phyloP scores from a whole-genome alignment of 2,888 invertebrate species.

The Chymomyza caudatula region DNA sequence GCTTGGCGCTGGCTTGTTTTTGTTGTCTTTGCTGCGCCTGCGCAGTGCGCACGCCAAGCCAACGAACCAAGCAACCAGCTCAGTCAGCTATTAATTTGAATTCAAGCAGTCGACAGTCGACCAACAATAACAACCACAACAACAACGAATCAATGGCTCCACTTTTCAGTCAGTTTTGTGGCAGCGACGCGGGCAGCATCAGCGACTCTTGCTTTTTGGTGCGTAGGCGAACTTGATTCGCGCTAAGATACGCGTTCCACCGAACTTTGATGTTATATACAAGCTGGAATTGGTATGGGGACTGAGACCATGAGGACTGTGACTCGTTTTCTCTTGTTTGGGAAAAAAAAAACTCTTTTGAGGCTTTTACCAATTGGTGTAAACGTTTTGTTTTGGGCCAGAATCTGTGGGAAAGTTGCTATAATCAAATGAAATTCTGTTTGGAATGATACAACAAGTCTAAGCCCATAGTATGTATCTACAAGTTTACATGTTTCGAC shows the following conservation, averaged over 20 bases:
- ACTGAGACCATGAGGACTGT: slow-evolving; percentile 29
- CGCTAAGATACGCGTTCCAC: slow-evolving; percentile 70
- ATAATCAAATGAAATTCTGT: slow-evolving; percentile 69
- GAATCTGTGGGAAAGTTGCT: slow-evolving; percentile 69
- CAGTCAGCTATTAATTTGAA: slow-evolving; percentile 73
- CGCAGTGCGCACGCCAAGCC: slow-evolving; percentile 22
- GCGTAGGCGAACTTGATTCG: slow-evolving; percentile 71
- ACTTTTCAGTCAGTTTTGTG: slow-evolving; percentile 46
- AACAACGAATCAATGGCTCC: slow-evolving; percentile 55
- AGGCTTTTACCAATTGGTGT: slow-evolving; percentile 50
- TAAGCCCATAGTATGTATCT: slow-evolving; percentile 47
- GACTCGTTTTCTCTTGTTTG: not conserved
- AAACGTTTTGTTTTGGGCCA: slow-evolving; percentile 63
- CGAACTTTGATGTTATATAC: slow-evolving; percentile 64
- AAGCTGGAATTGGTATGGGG: not conserved
- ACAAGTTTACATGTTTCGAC: slow-evolving; percentile 29
- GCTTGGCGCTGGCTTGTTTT: slow-evolving; percentile 39
- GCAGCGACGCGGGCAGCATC: not conserved
- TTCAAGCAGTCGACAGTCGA: slow-evolving; percentile 68
- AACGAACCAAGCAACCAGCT: slow-evolving; percentile 11
- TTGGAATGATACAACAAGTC: slow-evolving; percentile 58
- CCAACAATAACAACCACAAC: slow-evolving; percentile 28
- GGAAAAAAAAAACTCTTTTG: not conserved
- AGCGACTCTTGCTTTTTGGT: slow-evolving; percentile 44
- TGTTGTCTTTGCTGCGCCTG: slow-evolving; percentile 64